These are phyloP conservation scores for Cryptotermes secundus DNA, from an alignment of 1,140 invertebrate species.

Conservation along the genomic window DNA sequence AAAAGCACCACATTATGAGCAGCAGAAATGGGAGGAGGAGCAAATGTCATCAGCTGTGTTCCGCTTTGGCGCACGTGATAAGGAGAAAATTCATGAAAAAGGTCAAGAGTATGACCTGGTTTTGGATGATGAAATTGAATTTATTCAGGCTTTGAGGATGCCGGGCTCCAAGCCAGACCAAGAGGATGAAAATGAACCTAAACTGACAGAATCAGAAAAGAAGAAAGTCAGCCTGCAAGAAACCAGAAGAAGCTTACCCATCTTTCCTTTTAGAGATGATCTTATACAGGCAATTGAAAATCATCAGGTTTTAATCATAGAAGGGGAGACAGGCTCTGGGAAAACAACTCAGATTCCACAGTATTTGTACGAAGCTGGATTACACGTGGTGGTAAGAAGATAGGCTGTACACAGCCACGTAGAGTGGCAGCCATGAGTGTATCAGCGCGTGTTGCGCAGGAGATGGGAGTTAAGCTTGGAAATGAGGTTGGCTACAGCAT, in stretches of 20 bases:
- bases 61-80: constrained; percentile 89
- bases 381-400: constrained; percentile 76
- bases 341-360: constrained; percentile 99
- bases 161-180: constrained; percentile 72
- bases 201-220: constrained; percentile 67
- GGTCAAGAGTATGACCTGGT: constrained; percentile 90
- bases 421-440: constrained; percentile 81
- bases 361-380: constrained; percentile 92
- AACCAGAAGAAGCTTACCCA: constrained; percentile 89
- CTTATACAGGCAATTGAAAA: constrained; percentile 83
- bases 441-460: constrained; percentile 69
- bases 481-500: no score
- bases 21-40: no score
- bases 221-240: constrained; percentile 87
- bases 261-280: constrained; percentile 90
- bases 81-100: constrained; percentile 58
- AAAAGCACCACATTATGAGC: constrained; percentile 86
- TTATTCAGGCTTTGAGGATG: constrained; percentile 88
- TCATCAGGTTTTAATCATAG: constrained; percentile 94
- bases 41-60: constrained; percentile 91
- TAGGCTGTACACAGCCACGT: constrained; percentile 64
- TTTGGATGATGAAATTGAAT: constrained; percentile 98
- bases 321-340: constrained; percentile 97
- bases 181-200: constrained; percentile 51
- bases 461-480: constrained; percentile 70